Conservation (phyloP, 2,113 vertebrate genomes). For the Dendrocopos noguchii region DNA sequence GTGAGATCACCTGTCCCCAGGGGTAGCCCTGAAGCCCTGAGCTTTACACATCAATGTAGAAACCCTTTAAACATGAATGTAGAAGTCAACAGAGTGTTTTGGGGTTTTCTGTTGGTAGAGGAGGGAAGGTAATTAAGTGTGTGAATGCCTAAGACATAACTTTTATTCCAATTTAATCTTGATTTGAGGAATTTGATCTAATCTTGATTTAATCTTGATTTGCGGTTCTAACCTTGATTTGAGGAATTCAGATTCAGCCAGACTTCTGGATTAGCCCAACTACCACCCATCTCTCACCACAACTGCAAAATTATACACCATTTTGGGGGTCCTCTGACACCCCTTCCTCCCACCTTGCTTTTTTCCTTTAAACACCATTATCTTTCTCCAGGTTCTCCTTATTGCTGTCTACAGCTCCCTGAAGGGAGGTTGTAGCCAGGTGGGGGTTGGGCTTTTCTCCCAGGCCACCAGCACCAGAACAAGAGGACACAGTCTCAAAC, state of each 20-base stretch:
- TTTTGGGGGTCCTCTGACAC: not conserved
- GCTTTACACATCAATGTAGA: not conserved
- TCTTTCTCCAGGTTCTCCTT: not conserved
- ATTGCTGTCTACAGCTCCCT: no score
- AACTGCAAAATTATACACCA: not conserved
- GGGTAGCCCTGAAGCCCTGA: not conserved
- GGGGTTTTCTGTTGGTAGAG: not conserved
- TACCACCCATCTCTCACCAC: not conserved
- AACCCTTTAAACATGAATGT: not conserved
- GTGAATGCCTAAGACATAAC: conserved; percentile 2
- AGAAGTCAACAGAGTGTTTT: not conserved
- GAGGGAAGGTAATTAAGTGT: conserved; percentile 20
- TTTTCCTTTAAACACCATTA: not conserved
- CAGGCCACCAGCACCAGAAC: no score
- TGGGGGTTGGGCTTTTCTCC: no score
- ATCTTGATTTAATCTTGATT: no score
- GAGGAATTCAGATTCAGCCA: not conserved
- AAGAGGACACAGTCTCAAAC: no score
- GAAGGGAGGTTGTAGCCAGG: no score
- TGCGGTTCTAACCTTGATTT: not conserved
- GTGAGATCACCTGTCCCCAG: not conserved
- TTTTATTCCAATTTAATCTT: conserved; percentile 27
- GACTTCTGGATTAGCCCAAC: not conserved
- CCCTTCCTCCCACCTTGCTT: not conserved
- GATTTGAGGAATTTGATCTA: no score